phyloP scores from a whole-genome alignment of 2,113 vertebrate species.

The Nansenia antarctica region DNA sequence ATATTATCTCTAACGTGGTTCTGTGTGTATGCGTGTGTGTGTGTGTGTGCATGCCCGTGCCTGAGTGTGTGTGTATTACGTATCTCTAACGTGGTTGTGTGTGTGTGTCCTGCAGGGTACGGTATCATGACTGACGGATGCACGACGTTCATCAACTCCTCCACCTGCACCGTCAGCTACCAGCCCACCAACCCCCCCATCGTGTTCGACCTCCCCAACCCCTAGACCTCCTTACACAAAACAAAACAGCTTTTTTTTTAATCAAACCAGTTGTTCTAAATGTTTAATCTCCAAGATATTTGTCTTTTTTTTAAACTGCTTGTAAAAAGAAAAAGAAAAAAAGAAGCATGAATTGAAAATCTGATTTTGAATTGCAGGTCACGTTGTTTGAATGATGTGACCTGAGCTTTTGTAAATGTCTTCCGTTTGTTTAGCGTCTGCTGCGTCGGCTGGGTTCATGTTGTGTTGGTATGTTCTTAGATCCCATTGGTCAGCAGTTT shows the following conservation, averaged over 20 bases:
- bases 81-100: not conserved
- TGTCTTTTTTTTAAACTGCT: slow-evolving; percentile 1
- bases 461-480: not conserved
- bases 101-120: slow-evolving; percentile 76
- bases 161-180: slow-evolving; percentile 90
- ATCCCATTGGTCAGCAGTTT: too few relatives aligned
- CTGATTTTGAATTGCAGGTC: too few relatives aligned
- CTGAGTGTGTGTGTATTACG: not conserved
- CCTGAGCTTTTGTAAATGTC: not conserved
- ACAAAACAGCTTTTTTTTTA: not conserved
- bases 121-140: slow-evolving; percentile 91
- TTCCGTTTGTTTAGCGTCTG: not conserved
- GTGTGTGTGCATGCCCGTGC: too few relatives aligned
- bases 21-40: too few relatives aligned
- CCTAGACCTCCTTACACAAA: slow-evolving; percentile 33
- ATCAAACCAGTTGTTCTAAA: not conserved
- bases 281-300: not conserved
- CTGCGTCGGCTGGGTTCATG: not conserved
- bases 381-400: not conserved
- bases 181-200: slow-evolving; percentile 90
- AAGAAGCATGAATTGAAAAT: not conserved
- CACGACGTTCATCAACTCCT: slow-evolving; percentile 90
- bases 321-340: too few relatives aligned
- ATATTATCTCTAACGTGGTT: too few relatives aligned
- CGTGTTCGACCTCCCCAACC: slow-evolving; percentile 90